Conservation (phyloP, 1,140 invertebrate genomes). For the Zaprionus inermis region DNA sequence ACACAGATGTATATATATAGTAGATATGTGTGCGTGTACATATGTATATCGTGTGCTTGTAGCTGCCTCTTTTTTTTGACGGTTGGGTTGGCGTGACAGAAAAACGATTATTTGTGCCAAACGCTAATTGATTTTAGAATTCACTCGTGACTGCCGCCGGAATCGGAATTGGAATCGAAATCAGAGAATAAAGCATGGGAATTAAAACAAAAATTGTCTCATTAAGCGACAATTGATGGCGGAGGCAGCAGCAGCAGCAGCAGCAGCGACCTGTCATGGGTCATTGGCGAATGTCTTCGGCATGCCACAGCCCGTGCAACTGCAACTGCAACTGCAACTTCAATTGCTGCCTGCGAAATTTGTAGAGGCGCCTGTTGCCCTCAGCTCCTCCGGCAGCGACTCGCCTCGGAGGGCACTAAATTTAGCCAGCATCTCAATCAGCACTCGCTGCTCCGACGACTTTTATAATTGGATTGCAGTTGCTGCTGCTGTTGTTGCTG, state of each 20-base stretch:
- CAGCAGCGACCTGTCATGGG: constrained; percentile 72
- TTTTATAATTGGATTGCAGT: constrained; percentile 74
- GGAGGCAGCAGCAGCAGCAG: constrained; percentile 8
- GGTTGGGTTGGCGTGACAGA: constrained; percentile 70
- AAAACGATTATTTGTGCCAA: constrained; percentile 81
- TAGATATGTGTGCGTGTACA: neutral
- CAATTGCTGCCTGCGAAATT: constrained; percentile 35
- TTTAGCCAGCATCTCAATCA: constrained; percentile 80
- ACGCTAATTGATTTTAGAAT: constrained; percentile 82
- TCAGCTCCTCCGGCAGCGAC: neutral
- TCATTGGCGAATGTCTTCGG: constrained; percentile 58
- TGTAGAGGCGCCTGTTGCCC: constrained; percentile 39
- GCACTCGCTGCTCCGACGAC: constrained; percentile 64
- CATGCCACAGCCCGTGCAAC: constrained; percentile 56
- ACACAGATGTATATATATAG: neutral
- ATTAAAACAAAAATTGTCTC: constrained; percentile 51
- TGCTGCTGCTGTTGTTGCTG: neutral
- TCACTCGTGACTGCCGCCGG: constrained; percentile 57
- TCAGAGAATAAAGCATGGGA: constrained; percentile 18
- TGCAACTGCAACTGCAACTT: constrained; percentile 22
- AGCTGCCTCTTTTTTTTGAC: constrained; percentile 55
- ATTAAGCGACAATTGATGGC: constrained; percentile 67
- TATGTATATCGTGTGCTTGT: neutral
- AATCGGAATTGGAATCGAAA: constrained; percentile 32
- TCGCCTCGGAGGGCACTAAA: constrained; percentile 44